These are phyloP conservation scores for Thaleichthys pacificus DNA, from an alignment of 2,797 vertebrate species.

Conservation along the genomic window DNA sequence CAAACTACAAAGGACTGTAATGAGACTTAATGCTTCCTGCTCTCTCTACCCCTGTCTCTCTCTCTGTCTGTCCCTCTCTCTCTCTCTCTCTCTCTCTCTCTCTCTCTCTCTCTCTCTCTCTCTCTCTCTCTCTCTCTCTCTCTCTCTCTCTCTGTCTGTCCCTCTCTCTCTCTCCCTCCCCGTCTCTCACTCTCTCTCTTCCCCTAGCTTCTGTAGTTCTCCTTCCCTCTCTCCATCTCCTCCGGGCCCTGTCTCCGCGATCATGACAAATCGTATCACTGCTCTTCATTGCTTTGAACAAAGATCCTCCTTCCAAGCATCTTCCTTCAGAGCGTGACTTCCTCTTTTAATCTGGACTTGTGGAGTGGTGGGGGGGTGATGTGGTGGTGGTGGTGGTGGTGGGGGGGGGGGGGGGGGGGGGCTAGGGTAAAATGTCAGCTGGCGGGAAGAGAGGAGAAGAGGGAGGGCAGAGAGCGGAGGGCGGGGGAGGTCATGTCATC, in stretches of 20 bases:
- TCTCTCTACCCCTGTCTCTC: not conserved
- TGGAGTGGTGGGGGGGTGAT: not conserved
- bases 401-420: not conserved
- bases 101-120: not conserved
- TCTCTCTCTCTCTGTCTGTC: not conserved
- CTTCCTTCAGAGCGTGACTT: slow-evolving; percentile 24
- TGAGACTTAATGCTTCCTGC: not conserved
- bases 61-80: not conserved
- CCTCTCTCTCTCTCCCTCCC: not conserved
- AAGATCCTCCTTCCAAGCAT: slow-evolving; percentile 25
- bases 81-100: no score
- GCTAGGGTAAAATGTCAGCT: not conserved
- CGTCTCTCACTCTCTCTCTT: not conserved
- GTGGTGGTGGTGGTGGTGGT: no score
- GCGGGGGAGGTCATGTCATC: slow-evolving; percentile 10
- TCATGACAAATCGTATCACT: slow-evolving; percentile 41
- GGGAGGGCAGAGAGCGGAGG: slow-evolving; percentile 3
- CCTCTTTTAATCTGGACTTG: slow-evolving; percentile 19
- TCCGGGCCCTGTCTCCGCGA: slow-evolving; percentile 25
- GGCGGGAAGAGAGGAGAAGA: slow-evolving; percentile 7
- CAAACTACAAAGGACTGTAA: not conserved
- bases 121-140: not conserved
- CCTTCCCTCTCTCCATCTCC: slow-evolving; percentile 1
- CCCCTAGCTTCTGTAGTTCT: not conserved
- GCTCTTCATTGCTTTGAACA: slow-evolving; percentile 30